Evolutionary conservation across 2,797 vertebrate genomes (phyloP).

Genomic region (Macroramphosus scolopax): DNA sequence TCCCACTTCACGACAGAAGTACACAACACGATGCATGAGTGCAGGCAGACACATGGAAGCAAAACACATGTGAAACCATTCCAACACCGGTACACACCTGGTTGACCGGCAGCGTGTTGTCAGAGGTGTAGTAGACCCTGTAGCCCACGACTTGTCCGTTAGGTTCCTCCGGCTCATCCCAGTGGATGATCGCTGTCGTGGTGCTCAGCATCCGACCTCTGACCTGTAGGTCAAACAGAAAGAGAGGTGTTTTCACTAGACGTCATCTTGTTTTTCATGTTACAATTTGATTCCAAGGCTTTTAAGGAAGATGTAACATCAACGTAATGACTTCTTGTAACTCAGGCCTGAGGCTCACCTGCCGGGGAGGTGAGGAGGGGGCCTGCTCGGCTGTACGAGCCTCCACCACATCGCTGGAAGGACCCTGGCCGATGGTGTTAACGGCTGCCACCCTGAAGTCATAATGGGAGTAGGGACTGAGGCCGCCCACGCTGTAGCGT

Average conservation of each 20-base stretch:
- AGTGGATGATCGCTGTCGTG: constrained; percentile 95
- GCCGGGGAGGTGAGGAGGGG: constrained; percentile 92
- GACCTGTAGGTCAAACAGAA: constrained; percentile 70
- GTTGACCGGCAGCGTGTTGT: constrained; percentile 89
- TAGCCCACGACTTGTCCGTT: constrained; percentile 98
- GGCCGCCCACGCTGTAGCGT: constrained; percentile 94
- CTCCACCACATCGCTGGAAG: constrained; percentile 90
- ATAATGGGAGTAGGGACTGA: constrained; percentile 97
- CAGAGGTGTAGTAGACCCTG: constrained; percentile 95
- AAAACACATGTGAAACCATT: background rate
- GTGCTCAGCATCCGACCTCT: constrained; percentile 96
- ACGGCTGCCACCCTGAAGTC: constrained; percentile 95
- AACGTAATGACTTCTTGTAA: too few relatives aligned
- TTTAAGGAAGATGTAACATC: too few relatives aligned
- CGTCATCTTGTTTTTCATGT: too few relatives aligned
- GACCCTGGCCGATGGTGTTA: constrained; percentile 95
- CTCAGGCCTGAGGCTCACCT: constrained; percentile 74
- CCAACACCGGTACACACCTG: constrained; percentile 46
- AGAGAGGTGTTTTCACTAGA: too few relatives aligned
- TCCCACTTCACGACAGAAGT: constrained; percentile 80
- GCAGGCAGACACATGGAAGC: constrained; percentile 9
- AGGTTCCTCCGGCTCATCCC: constrained; percentile 96
- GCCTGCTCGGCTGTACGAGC: constrained; percentile 97
- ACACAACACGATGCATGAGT: constrained; percentile 10
- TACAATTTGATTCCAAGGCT: too few relatives aligned